These are phyloP conservation scores for Cecropterus lyciades DNA, from an alignment of 1,140 invertebrate species.

Conservation along the genomic window DNA sequence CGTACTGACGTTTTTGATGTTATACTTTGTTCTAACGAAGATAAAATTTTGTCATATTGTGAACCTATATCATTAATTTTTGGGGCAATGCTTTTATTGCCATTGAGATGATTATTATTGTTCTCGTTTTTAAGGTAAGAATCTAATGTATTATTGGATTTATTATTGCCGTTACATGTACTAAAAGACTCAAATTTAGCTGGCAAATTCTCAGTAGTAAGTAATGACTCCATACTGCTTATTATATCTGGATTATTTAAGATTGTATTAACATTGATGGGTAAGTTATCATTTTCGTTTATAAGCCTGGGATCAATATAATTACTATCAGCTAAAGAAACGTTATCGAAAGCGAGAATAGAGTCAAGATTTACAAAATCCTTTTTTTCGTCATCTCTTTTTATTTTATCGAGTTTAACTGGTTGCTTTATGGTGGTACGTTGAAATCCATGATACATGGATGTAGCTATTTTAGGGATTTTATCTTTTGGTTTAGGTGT, in stretches of 20 bases:
- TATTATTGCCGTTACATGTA: conserved; percentile 50
- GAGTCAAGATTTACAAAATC: conserved; percentile 73
- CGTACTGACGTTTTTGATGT: conserved; percentile 76
- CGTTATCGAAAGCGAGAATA: conserved; percentile 69
- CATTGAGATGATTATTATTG: conserved; percentile 61
- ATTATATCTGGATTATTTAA: conserved; percentile 80
- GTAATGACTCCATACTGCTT: conserved; percentile 78
- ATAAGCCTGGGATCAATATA: conserved; percentile 79
- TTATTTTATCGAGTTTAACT: conserved; percentile 77
- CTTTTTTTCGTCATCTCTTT: conserved; percentile 68
- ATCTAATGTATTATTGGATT: conserved; percentile 38
- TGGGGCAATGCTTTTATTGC: conserved; percentile 54
- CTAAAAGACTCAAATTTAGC: conserved; percentile 77
- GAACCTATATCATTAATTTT: conserved; percentile 72
- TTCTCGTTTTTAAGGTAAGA: conserved; percentile 56
- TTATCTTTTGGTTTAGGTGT: conserved; percentile 79
- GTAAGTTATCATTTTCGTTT: conserved; percentile 80
- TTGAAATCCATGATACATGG: conserved; percentile 79
- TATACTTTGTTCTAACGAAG: conserved; percentile 81
- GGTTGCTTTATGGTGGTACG: conserved; percentile 71
- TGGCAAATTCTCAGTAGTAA: conserved; percentile 77
- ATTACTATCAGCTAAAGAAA: conserved; percentile 77
- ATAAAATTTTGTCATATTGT: conserved; percentile 82
- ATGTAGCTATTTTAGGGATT: conserved; percentile 77
- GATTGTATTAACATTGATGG: conserved; percentile 78